Evolutionary conservation across 2,113 vertebrate species (phyloP), one percentile per base, ranked within the genome.

Genomic region (Sturnus vulgaris): DNA sequence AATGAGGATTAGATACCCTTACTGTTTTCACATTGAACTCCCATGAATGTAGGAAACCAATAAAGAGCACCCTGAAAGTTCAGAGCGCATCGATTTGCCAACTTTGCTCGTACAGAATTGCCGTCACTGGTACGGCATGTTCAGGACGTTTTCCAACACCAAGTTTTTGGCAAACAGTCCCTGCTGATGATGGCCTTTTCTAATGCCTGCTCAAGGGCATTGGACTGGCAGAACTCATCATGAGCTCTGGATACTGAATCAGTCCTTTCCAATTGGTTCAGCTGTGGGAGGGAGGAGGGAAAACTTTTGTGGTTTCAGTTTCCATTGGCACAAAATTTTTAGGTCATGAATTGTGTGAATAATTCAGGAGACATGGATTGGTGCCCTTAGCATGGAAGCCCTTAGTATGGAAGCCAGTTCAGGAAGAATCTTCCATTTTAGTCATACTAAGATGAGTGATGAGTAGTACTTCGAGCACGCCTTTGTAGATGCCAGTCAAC

Each of bases 281-380:
- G 33, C 46, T 7, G 0, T 63, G 71, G 60, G 49, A 53, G 60
- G 60, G 49, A 35, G 47, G 56, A 77, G 8, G 27, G 60, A 88
- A 88, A 66, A 55, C 11, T 88, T 94, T 88, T 37, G 68, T 11
- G 60, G 91, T 93, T 94, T 96, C 92, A 92, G 60, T 94, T 95
- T 88, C 63, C 86, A 78, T 71, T 15, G 3, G 55, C 7, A 14
- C 69, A 77, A 86, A 94, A 88, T 94, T 92, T 82, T 69, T 30
- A 20, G 86, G 91, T 95, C 92, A 90, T 73, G 88, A 96, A 81
- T 88, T 93, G 76, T 86, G 88, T 90, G 95, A 90, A 88, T 94
- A 84, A 93, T 92, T 96, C 76, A 94, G 76, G 71, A 86, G 88
- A 81, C 88, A 60, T 15, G 24, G 47, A 59, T 83, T 90, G 66